Percentiles rank a stretch among this genome's conserved stretches.
These are phyloP conservation scores for Cyprinodon variegatus DNA, from an alignment of 2,113 vertebrate genomes.

Conservation along the genomic window DNA sequence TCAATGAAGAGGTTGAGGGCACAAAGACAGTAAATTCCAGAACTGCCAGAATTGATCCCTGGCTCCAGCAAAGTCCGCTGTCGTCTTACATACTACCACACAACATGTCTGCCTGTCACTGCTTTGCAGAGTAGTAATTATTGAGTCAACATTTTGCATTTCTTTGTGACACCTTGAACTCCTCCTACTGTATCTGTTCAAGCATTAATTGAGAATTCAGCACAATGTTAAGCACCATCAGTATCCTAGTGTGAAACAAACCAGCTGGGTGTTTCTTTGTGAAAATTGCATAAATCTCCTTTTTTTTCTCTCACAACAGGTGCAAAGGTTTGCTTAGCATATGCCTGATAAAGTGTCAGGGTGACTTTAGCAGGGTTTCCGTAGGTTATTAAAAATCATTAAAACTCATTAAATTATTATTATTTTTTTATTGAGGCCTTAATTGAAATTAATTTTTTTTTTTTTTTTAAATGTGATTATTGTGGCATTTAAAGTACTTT, in stretches of 20 bases:
- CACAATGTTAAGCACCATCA: slow-evolving; percentile 21
- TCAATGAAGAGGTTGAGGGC: slow-evolving; percentile 11
- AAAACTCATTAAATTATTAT: too few relatives aligned
- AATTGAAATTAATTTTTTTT: too few relatives aligned
- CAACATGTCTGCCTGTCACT: slow-evolving; percentile 54
- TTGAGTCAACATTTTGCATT: slow-evolving; percentile 57
- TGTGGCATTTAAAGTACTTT: too few relatives aligned
- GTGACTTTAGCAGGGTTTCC: neutral
- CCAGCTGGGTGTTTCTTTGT: slow-evolving; percentile 1
- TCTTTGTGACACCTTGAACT: slow-evolving; percentile 29
- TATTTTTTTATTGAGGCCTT: too few relatives aligned
- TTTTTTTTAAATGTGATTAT: too few relatives aligned
- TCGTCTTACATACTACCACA: slow-evolving; percentile 57
- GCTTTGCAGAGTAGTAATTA: slow-evolving; percentile 50
- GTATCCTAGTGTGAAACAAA: slow-evolving; percentile 9
- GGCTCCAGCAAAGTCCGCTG: slow-evolving; percentile 52
- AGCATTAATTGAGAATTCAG: slow-evolving; percentile 14
- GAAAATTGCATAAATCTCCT: slow-evolving; percentile 2
- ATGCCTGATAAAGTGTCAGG: neutral
- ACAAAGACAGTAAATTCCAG: slow-evolving; percentile 13
- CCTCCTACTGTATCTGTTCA: slow-evolving; percentile 36
- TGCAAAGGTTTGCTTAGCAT: neutral
- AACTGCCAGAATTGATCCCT: slow-evolving; percentile 53
- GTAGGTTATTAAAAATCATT: too few relatives aligned
- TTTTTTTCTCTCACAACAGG: neutral